Conservation (phyloP, 2,888 invertebrate species). For the Epinotia demarniana region DNA sequence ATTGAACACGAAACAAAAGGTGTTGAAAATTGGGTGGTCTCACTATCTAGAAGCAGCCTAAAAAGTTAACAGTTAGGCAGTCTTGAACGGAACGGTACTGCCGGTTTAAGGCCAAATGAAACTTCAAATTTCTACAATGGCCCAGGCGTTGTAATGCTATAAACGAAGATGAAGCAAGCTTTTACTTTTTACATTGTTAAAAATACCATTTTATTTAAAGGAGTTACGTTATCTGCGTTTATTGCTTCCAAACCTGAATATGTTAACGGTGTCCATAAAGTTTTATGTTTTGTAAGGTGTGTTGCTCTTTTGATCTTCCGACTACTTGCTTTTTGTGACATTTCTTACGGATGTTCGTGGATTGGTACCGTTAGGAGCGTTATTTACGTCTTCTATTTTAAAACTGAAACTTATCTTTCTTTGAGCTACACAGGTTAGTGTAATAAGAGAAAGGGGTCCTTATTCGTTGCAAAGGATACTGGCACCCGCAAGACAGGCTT, state of each 20-base stretch:
- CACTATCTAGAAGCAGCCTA: conserved; percentile 28
- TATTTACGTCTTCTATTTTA: conserved; percentile 38
- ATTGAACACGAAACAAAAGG: conserved; percentile 36
- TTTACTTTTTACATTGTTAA: conserved; percentile 27
- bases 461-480: background rate
- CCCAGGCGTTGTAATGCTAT: conserved; percentile 12
- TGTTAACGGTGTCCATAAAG: conserved; percentile 34
- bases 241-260: conserved; percentile 24
- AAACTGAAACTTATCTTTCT: conserved; percentile 4
- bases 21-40: conserved; percentile 43
- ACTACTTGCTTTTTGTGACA: conserved; percentile 16
- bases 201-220: conserved; percentile 25
- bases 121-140: conserved; percentile 32
- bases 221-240: conserved; percentile 30
- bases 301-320: conserved; percentile 27
- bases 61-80: conserved; percentile 37
- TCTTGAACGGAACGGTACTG: conserved; percentile 40
- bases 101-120: conserved; percentile 25
- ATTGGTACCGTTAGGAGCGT: conserved; percentile 31
- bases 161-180: conserved; percentile 19
- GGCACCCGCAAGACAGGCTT: background rate
- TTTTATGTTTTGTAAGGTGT: conserved; percentile 22
- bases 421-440: background rate
- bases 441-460: background rate
- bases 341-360: conserved; percentile 36